Conservation (phyloP, 2,797 vertebrate genomes). For the Neomorphus geoffroyi region DNA sequence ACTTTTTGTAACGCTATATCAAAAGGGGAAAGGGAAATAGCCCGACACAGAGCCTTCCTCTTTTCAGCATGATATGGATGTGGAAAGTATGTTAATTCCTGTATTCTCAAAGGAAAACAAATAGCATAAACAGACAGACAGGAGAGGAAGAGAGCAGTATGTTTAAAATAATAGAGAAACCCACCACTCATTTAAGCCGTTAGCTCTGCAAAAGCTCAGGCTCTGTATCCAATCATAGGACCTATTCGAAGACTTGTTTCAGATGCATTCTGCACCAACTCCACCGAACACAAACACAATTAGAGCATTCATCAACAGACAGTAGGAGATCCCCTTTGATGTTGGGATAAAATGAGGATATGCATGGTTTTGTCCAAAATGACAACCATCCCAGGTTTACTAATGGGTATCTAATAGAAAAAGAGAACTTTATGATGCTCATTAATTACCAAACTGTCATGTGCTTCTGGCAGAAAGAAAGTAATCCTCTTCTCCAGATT, state of each 20-base stretch:
- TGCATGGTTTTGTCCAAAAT: constrained; percentile 97
- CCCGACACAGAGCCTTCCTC: constrained; percentile 55
- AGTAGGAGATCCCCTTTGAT: constrained; percentile 96
- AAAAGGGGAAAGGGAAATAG: constrained; percentile 60
- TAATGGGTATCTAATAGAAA: constrained; percentile 97
- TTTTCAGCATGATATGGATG: constrained; percentile 49
- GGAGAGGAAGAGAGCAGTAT: constrained; percentile 12
- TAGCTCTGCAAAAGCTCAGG: constrained; percentile 63
- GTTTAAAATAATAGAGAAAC: constrained; percentile 52
- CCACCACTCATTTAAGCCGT: constrained; percentile 59
- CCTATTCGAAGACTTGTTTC: constrained; percentile 73
- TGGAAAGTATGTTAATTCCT: constrained; percentile 67
- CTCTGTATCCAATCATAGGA: constrained; percentile 61
- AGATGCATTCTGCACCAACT: constrained; percentile 84
- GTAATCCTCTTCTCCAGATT: constrained; percentile 92
- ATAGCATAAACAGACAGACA: constrained; percentile 45
- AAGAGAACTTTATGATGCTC: constrained; percentile 95
- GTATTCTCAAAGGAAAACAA: constrained; percentile 57
- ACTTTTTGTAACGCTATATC: constrained; percentile 64
- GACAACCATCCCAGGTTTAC: constrained; percentile 94
- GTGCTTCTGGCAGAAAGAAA: constrained; percentile 87
- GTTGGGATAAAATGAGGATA: constrained; percentile 94
- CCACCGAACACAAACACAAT: constrained; percentile 92
- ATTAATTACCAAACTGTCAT: constrained; percentile 96
- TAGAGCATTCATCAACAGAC: constrained; percentile 94